These are phyloP conservation scores for Microcebus tavaratra DNA, from an alignment of 2,113 vertebrate species.

Conservation along the genomic window DNA sequence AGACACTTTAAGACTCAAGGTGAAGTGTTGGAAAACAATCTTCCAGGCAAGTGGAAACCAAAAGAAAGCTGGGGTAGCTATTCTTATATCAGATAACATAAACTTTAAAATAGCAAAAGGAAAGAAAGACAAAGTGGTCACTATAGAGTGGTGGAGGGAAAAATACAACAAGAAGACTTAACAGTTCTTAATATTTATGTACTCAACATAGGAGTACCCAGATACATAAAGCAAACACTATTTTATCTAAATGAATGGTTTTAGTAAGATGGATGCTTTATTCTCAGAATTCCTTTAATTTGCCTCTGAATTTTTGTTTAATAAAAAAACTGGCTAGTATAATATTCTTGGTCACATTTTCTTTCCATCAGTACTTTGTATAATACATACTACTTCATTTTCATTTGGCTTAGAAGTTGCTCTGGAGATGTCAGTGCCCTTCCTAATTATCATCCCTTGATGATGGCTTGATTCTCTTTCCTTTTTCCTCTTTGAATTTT, in stretches of 20 bases:
- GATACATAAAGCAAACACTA: too few species aligned
- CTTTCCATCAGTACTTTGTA: neutral
- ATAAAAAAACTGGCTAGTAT: neutral
- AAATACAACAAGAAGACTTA: too few species aligned
- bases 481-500: neutral
- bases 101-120: too few species aligned
- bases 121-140: too few species aligned
- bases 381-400: neutral
- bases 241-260: neutral
- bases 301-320: neutral
- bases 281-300: neutral
- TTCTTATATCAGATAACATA: too few species aligned
- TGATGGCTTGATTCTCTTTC: neutral
- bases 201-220: too few species aligned
- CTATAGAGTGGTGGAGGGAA: too few species aligned
- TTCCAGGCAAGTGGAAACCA: too few species aligned
- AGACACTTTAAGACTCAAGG: too few species aligned
- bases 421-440: neutral
- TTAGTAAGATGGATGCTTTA: neutral
- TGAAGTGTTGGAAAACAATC: too few species aligned
- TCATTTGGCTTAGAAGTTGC: neutral
- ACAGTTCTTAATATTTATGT: too few species aligned
- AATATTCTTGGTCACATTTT: constrained; percentile 8
- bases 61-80: too few species aligned
- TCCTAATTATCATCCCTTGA: neutral